These are phyloP conservation scores for Beaufortia kweichowensis DNA, from an alignment of 2,113 vertebrate genomes.

Conservation along the genomic window DNA sequence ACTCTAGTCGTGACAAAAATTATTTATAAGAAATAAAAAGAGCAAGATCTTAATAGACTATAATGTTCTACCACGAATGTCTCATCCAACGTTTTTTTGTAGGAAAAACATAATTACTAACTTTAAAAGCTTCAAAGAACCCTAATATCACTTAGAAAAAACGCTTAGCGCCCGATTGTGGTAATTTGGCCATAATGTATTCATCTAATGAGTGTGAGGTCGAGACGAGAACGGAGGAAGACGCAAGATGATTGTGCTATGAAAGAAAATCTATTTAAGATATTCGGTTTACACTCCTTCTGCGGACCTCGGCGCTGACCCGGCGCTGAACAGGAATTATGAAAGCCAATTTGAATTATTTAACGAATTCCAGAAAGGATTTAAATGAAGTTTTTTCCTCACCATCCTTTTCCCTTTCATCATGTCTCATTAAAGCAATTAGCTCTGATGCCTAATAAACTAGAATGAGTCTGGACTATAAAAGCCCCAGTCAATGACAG, in stretches of 20 bases:
- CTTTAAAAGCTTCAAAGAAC: constrained; percentile 33
- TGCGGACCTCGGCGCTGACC: constrained; percentile 41
- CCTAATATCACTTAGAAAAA: constrained; percentile 41
- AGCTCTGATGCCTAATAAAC: constrained; percentile 52
- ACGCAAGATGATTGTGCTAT: constrained; percentile 49
- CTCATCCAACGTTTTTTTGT: not conserved
- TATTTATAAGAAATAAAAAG: not conserved
- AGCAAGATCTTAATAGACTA: not conserved
- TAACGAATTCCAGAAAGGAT: constrained; percentile 54
- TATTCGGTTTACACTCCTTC: constrained; percentile 21
- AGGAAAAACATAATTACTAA: constrained; percentile 43
- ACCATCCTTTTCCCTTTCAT: constrained; percentile 32
- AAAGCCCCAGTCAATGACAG: constrained; percentile 37
- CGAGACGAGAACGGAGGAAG: constrained; percentile 38
- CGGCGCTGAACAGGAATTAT: constrained; percentile 47
- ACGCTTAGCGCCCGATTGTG: constrained; percentile 15
- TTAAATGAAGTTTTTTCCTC: constrained; percentile 32
- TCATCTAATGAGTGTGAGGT: constrained; percentile 43
- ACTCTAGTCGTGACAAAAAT: not conserved
- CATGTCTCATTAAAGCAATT: constrained; percentile 52
- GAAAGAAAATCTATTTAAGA: constrained; percentile 53
- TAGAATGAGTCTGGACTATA: constrained; percentile 39
- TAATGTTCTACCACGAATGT: not conserved
- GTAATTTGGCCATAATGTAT: constrained; percentile 48
- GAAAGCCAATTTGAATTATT: constrained; percentile 52